Conservation (phyloP, 1,140 invertebrate species). For the Argopecten irradians region DNA sequence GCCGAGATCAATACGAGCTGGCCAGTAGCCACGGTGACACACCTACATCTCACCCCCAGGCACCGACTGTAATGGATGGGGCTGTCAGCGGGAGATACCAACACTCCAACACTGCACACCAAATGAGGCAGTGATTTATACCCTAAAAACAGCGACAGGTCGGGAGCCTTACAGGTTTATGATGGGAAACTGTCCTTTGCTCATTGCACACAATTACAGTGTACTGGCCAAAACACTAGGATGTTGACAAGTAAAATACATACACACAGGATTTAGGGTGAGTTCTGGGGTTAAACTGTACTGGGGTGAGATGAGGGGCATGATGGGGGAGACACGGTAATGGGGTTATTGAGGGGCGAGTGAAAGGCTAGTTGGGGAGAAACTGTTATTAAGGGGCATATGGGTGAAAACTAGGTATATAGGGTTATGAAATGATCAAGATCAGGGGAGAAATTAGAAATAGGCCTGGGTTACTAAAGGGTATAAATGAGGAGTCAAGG, state of each 20-base stretch:
- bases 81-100: not conserved
- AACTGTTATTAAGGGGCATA: not conserved
- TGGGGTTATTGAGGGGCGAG: no score
- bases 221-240: not conserved
- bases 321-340: no score
- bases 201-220: slow-evolving; percentile 5
- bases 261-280: not conserved
- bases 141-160: not conserved
- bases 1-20: not conserved
- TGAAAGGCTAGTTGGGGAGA: no score
- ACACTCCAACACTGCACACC: not conserved
- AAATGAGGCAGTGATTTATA: slow-evolving; percentile 15
- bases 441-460: not conserved
- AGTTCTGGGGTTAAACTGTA: not conserved
- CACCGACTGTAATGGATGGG: not conserved
- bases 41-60: not conserved
- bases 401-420: not conserved
- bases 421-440: not conserved
- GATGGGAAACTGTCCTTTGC: not conserved
- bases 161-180: not conserved
- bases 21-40: not conserved
- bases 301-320: not conserved
- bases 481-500: not conserved
- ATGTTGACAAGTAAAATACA: slow-evolving; percentile 2
- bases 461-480: not conserved